Evolutionary conservation across 2,797 vertebrate genomes (phyloP).

Genomic region (Microctenopoma stevenorrisi): DNA sequence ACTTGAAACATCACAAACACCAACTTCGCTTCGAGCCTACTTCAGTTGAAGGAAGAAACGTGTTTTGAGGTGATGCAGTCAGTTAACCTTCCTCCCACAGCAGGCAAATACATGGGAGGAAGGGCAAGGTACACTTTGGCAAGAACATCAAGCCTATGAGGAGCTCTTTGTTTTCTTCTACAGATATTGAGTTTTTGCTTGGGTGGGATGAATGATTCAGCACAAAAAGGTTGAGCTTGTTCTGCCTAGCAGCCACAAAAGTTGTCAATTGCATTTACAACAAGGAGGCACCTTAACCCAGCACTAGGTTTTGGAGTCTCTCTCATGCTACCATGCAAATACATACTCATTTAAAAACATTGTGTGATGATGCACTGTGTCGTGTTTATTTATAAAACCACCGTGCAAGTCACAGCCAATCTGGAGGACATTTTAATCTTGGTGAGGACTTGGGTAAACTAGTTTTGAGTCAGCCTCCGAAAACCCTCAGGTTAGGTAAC

Average conservation of each 20-base stretch:
- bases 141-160: slow-evolving; percentile 20
- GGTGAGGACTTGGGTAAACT: too few species aligned
- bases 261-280: slow-evolving; percentile 8
- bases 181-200: slow-evolving; percentile 3
- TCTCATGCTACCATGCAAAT: too few species aligned
- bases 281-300: not conserved
- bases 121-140: slow-evolving; percentile 20
- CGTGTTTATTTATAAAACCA: too few species aligned
- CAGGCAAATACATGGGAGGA: slow-evolving; percentile 11
- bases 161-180: slow-evolving; percentile 17
- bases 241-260: not conserved
- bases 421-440: too few species aligned
- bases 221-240: not conserved
- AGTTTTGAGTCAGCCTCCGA: too few species aligned
- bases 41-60: slow-evolving; percentile 3
- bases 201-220: slow-evolving; percentile 37
- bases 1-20: not conserved
- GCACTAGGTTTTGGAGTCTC: not conserved
- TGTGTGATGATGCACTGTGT: too few species aligned
- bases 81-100: slow-evolving; percentile 44
- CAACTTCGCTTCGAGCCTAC: not conserved
- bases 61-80: slow-evolving; percentile 6
- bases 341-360: too few species aligned
- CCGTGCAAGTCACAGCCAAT: too few species aligned
- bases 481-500: too few species aligned